phyloP scores from a whole-genome alignment of 2,888 invertebrate genomes.

The Gnatocerus cornutus region DNA sequence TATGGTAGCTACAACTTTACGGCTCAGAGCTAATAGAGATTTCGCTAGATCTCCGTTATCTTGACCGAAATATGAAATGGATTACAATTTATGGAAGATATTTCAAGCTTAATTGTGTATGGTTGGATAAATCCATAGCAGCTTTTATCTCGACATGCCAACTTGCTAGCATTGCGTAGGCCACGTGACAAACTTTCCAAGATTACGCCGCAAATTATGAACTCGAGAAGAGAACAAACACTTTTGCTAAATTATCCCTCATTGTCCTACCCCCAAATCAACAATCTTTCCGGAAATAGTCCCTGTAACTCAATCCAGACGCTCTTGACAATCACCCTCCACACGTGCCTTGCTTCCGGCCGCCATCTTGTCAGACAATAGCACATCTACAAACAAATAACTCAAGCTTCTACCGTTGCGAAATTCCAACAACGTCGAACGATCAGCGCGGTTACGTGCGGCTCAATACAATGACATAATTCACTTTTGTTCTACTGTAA shows the following conservation, averaged over 20 bases:
- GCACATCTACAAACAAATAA: conserved; percentile 18
- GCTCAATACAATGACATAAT: conserved; percentile 44
- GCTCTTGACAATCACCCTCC: conserved; percentile 7
- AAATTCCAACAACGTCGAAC: conserved; percentile 38
- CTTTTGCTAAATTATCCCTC: conserved; percentile 4
- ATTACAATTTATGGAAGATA: conserved; percentile 2
- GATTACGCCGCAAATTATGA: neutral
- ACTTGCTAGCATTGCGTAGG: neutral
- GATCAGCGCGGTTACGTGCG: conserved; percentile 34
- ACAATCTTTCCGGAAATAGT: conserved; percentile 18
- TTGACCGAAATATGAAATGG: neutral
- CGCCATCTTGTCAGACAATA: conserved; percentile 14
- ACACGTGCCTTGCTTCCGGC: conserved; percentile 36
- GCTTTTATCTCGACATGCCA: neutral
- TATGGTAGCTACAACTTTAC: too few relatives aligned
- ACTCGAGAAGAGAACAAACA: neutral
- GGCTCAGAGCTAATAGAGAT: too few relatives aligned
- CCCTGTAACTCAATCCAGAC: conserved; percentile 26
- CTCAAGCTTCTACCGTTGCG: conserved; percentile 39
- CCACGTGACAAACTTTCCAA: conserved; percentile 2
- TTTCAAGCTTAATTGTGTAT: neutral
- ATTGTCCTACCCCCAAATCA: conserved; percentile 4
- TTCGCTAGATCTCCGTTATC: neutral
- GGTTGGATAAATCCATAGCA: neutral
- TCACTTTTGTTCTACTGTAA: conserved; percentile 45